Base-by-base conservation (phyloP, 2,113 vertebrate species). In the Capreolus pygargus region DNA sequence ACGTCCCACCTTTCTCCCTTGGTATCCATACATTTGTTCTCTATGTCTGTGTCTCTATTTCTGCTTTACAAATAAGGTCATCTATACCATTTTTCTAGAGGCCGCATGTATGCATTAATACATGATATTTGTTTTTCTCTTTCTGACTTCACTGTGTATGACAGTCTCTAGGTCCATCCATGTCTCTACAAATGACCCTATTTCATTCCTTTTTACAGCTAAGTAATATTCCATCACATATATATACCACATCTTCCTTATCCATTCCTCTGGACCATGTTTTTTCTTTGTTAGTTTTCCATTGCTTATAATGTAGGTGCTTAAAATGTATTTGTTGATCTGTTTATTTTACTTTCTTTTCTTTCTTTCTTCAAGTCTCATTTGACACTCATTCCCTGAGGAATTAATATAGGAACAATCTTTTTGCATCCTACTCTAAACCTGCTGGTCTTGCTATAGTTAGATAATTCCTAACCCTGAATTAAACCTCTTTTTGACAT, bases 401-500 rank as follows among this genome's bases (percentile, higher is more conserved):
- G 39, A 94, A 55, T 67, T 84, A 96, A 67, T 91, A 76, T 55
- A 86, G 12, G 86, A 89, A 15, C 16, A 58, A 89, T 54, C 28
- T 19, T 79, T 93, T 91, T 82, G 33, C 28, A 8, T 79, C 67
- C n/a, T 92, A 10, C 52, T 95, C 21, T 76, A 95, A 96, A 94
- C 50, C 52, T 95, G 25, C 60, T 86, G 82, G 43, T 28, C 28
- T 96, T 94, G 28, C 67, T 70, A 12, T 81, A 57, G 82, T 96
- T 96, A 84, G 33, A 87, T 85, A 90, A 90, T 89, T 96, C 33
- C 55, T 94, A 82, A 89, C 21, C 50, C 58, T 93, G 76, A 92
- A n/a, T 60, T 76, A 86, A 97, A 45, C 23, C 25, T 83, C 87
- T 79, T 74, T 91, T 94, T 92, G 93, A 85, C 95, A 91, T 78